These are phyloP conservation scores for Darevskia nairensis DNA, from an alignment of 2,797 vertebrate genomes.

Conservation along the genomic window DNA sequence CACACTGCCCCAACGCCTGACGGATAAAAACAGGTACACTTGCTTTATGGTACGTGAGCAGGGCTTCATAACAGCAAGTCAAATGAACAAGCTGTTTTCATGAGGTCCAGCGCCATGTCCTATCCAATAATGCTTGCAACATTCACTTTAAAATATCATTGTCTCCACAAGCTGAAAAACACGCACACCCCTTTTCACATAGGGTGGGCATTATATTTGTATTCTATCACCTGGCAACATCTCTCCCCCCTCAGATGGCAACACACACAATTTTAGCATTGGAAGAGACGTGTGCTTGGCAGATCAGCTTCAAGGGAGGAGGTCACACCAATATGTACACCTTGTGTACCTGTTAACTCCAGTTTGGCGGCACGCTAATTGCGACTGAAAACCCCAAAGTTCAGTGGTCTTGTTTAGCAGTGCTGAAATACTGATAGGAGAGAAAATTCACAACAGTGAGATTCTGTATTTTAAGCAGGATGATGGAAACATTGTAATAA, in stretches of 20 bases:
- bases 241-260: background rate
- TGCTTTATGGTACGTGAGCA: conserved; percentile 1
- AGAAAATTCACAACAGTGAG: conserved; percentile 13
- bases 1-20: background rate
- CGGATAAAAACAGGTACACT: background rate
- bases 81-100: background rate
- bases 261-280: background rate
- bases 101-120: background rate
- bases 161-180: background rate
- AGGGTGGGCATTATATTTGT: background rate
- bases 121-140: background rate
- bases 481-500: conserved; percentile 25
- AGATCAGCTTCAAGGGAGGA: background rate
- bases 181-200: background rate
- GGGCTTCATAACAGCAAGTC: background rate
- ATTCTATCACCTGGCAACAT: background rate
- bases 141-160: background rate
- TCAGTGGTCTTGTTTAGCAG: conserved; percentile 10
- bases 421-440: conserved; percentile 14
- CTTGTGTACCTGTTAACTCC: background rate
- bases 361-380: background rate
- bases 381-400: conserved; percentile 6
- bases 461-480: background rate
- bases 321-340: background rate
- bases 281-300: background rate